Evolutionary conservation across 2,113 vertebrate species (phyloP), one percentile per base, ranked within the genome.

Genomic region (Corydoras sp.): DNA sequence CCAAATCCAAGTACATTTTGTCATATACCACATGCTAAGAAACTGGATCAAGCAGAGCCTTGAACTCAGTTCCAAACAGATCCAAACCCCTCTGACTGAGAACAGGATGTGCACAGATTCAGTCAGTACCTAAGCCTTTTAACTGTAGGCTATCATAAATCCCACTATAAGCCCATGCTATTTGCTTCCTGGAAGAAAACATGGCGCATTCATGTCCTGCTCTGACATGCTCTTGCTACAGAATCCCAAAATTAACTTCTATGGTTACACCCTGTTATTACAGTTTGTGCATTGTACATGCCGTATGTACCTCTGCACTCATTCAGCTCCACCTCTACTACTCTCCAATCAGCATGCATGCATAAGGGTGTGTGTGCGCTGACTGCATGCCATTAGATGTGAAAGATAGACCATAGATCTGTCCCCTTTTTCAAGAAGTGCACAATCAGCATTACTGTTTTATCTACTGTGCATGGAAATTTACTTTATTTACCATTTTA

Each of bases 141-240:
- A 61, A 3, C 12, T 14, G 48, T 35, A 3, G 13, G 43, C 43
- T 9, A 32, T 14, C 14, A n/a, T 3, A 56, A 56, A 56, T 56
- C 54, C 14, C n/a, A 56, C 54, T 56, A 65, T 69, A 31, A 75
- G 58, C 68, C 51, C 54, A 56, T 10, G 56, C 14, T 5, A 18
- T 13, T 43, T 32, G 30, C 30, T 64, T 43, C 32, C 10, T 18
- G 24, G 62, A 30, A 32, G 29, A 66, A 77, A 67, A 74, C 67
- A 73, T 43, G 59, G 24, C 3, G 56, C 61, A 18, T 59, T 68
- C 18, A 75, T 71, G 71, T 63, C 68, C 63, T 75, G 43, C 18
- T 48, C 68, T 18, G 55, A 67, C 51, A 58, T 58, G 51, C 13
- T 11, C 75, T 30, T 67, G 29, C 68, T 32, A 14, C 4, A 15